Percentiles rank a stretch among this genome's conserved stretches.
Evolutionary conservation across 2,113 vertebrate genomes (phyloP).

Genomic region (Zeus faber): DNA sequence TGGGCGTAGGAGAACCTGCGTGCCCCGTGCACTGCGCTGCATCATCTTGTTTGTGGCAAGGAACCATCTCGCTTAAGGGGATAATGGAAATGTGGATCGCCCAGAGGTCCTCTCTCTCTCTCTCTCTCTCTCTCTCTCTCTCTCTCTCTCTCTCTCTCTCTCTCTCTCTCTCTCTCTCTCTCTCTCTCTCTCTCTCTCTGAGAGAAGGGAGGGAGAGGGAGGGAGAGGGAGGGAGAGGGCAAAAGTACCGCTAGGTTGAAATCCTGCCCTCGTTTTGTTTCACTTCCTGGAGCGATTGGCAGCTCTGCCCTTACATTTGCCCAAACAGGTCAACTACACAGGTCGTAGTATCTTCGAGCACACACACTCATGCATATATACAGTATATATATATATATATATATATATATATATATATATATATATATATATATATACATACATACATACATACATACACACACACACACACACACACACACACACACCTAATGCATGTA

Average conservation of each 20-base stretch:
- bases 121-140: slow-evolving; percentile 20
- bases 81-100: slow-evolving; percentile 74
- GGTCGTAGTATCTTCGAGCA: too few species aligned
- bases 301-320: neutral
- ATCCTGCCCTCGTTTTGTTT: neutral
- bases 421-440: neutral
- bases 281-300: neutral
- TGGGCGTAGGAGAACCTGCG: neutral
- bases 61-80: slow-evolving; percentile 74
- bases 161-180: too few species aligned
- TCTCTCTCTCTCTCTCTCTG: neutral
- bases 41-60: slow-evolving; percentile 67
- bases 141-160: neutral
- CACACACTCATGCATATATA: neutral
- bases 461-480: slow-evolving; percentile 1
- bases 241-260: neutral
- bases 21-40: neutral
- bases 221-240: neutral
- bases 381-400: neutral
- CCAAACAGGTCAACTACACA: neutral
- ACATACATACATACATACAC: neutral
- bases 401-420: neutral
- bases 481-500: neutral
- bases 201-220: neutral
- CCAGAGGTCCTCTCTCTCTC: slow-evolving; percentile 60